phyloP scores from a whole-genome alignment of 2,113 vertebrate genomes.

The Synodontis membranacea region DNA sequence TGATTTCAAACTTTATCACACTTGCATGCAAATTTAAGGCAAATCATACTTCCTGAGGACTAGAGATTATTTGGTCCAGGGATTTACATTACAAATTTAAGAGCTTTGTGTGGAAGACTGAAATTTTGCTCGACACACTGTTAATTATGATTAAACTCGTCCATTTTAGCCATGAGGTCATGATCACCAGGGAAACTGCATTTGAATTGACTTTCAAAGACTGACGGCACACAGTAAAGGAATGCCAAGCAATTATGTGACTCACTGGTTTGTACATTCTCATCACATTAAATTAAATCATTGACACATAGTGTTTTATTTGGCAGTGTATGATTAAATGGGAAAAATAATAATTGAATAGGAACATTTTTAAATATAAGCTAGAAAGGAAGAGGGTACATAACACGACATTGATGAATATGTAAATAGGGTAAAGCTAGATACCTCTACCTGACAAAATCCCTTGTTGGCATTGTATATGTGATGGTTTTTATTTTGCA shows the following conservation, averaged over 20 bases:
- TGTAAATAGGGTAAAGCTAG: not conserved
- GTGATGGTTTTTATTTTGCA: not conserved
- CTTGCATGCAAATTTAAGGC: not conserved
- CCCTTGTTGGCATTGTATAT: not conserved
- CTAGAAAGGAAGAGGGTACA: not conserved
- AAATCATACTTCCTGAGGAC: conserved; percentile 14
- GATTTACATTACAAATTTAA: conserved; percentile 43
- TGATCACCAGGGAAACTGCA: conserved; percentile 46
- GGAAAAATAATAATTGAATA: conserved; percentile 19
- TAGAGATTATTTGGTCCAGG: conserved; percentile 36
- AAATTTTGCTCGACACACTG: conserved; percentile 45
- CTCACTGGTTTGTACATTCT: conserved; percentile 43
- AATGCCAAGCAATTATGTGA: conserved; percentile 51
- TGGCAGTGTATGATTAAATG: conserved; percentile 17
- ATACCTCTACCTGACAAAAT: not conserved
- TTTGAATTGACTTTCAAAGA: conserved; percentile 45
- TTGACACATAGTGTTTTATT: conserved; percentile 6
- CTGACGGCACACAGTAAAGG: conserved; percentile 6
- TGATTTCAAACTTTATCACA: not conserved
- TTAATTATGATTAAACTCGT: conserved; percentile 58
- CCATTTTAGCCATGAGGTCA: conserved; percentile 49
- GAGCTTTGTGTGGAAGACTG: conserved; percentile 40
- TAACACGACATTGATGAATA: not conserved
- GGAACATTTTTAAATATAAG: conserved; percentile 5
- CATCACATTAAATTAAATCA: conserved; percentile 34